Percentiles rank a stretch among this genome's conserved stretches.
These are phyloP conservation scores for Lutjanus campechanus DNA, from an alignment of 2,797 vertebrate genomes.

Conservation along the genomic window DNA sequence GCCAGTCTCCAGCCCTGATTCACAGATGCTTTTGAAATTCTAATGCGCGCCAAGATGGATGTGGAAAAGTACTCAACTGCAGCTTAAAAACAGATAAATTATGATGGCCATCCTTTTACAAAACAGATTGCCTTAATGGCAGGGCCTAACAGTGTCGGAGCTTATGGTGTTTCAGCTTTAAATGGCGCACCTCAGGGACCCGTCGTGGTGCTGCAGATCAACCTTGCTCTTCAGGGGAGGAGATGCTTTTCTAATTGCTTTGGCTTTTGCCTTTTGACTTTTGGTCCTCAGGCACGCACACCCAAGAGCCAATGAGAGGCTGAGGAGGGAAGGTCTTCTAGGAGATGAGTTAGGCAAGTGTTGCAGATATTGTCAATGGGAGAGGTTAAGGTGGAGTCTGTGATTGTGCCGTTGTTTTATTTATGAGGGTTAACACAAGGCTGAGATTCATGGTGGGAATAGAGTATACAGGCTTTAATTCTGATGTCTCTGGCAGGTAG, in stretches of 20 bases:
- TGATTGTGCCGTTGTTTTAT: conserved; percentile 70
- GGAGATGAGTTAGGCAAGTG: conserved; percentile 52
- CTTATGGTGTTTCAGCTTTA: conserved; percentile 33
- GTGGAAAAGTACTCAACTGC: conserved; percentile 69
- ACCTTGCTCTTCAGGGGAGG: conserved; percentile 52
- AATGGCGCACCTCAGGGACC: conserved; percentile 63
- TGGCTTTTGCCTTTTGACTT: conserved; percentile 67
- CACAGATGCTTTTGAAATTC: conserved; percentile 75
- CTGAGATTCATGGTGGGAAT: conserved; percentile 52
- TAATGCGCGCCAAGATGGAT: conserved; percentile 76
- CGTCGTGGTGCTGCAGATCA: conserved; percentile 44
- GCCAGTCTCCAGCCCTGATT: conserved; percentile 60
- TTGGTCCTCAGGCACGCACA: conserved; percentile 37
- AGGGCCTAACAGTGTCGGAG: conserved; percentile 31
- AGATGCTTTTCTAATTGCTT: conserved; percentile 80
- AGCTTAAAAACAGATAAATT: conserved; percentile 77
- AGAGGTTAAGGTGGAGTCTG: conserved; percentile 55
- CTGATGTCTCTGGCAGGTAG: conserved; percentile 24
- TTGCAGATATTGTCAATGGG: conserved; percentile 61
- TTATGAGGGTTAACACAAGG: conserved; percentile 69
- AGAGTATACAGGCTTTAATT: conserved; percentile 27
- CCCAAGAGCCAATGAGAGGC: conserved; percentile 34
- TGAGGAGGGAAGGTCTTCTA: conserved; percentile 39
- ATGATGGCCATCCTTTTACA: conserved; percentile 55
- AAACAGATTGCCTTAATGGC: conserved; percentile 66